These are phyloP conservation scores for Cheilosia variabilis DNA, from an alignment of 2,888 invertebrate genomes.

Conservation along the genomic window DNA sequence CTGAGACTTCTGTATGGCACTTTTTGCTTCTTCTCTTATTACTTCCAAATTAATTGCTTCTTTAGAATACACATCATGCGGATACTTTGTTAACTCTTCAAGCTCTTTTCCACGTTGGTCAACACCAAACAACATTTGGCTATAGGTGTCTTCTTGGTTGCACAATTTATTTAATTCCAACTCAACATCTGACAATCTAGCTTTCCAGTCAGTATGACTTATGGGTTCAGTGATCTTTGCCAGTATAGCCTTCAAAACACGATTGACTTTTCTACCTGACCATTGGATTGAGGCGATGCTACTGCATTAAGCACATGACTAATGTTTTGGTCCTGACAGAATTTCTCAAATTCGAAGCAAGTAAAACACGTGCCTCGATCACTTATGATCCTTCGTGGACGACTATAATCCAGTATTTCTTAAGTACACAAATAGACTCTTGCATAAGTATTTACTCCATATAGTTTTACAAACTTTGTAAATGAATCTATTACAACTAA, in stretches of 20 bases:
- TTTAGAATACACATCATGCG: no score
- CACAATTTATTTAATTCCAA: conserved; percentile 14
- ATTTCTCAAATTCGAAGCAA: conserved; percentile 32
- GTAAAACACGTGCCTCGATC: conserved; percentile 49
- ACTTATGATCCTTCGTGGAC: conserved; percentile 41
- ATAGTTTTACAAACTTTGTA: no score
- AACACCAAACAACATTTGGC: background rate
- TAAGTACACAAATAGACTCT: conserved; percentile 15
- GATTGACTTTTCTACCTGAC: conserved; percentile 18
- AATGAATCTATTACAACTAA: background rate
- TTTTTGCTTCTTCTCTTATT: no score
- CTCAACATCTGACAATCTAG: conserved; percentile 5
- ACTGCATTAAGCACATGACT: conserved; percentile 26
- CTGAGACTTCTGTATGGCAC: no score
- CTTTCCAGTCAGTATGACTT: conserved; percentile 24
- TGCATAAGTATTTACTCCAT: background rate
- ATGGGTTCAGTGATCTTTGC: conserved; percentile 5
- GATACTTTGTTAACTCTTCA: no score
- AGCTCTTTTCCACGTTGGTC: background rate
- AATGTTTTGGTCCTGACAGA: conserved; percentile 28
- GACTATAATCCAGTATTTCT: conserved; percentile 27
- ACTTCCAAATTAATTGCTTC: no score
- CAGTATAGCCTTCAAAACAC: background rate
- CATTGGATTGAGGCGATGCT: conserved; percentile 37
- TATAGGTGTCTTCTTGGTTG: background rate